Conservation (phyloP, 1,140 invertebrate species). For the Pectinophora gossypiella region DNA sequence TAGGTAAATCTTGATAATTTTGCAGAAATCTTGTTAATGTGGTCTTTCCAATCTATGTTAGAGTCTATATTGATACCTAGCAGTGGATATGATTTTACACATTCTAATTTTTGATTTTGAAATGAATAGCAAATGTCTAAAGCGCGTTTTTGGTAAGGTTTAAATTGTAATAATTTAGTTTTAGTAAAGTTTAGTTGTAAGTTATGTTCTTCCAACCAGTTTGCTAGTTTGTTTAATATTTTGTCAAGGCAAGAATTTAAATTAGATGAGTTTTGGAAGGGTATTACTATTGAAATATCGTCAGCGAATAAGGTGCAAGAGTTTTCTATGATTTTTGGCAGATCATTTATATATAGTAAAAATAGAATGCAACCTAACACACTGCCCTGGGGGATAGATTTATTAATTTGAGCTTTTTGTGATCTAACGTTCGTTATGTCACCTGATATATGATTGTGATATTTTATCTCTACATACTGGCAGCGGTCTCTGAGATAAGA, state of each 20-base stretch:
- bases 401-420: not conserved
- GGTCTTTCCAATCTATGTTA: not conserved
- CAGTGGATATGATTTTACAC: not conserved
- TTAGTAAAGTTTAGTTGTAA: constrained; percentile 5
- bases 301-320: constrained; percentile 5
- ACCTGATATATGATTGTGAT: not conserved
- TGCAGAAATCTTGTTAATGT: not conserved
- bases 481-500: constrained; percentile 1
- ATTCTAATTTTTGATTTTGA: not conserved
- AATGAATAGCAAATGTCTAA: constrained; percentile 3
- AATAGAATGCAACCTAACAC: constrained; percentile 4
- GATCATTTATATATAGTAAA: constrained; percentile 8
- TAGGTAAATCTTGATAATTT: constrained; percentile 6
- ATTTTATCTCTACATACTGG: constrained; percentile 2
- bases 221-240: too few species aligned
- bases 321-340: not conserved
- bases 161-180: constrained; percentile 8
- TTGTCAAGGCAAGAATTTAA: too few species aligned
- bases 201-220: constrained; percentile 1
- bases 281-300: constrained; percentile 2
- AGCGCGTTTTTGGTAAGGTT: constrained; percentile 3
- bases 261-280: not conserved
- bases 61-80: constrained; percentile 5
- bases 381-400: constrained; percentile 7
- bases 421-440: not conserved